Base-by-base conservation (phyloP, 2,113 vertebrate genomes). In the Rafetus swinhoei region DNA sequence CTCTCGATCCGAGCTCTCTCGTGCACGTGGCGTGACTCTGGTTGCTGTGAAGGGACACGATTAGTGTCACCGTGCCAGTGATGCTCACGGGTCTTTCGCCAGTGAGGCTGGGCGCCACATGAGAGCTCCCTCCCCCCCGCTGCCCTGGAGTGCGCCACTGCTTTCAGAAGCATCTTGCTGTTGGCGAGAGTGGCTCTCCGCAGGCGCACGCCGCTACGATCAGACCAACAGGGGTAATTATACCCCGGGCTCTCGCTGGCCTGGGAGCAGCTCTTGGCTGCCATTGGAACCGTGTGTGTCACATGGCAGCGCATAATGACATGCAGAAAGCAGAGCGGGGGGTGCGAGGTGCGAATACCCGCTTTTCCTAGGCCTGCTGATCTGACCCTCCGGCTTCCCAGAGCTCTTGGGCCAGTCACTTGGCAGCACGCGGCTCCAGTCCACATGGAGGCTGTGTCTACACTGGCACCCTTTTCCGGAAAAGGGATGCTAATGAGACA, bases 121-220 rank as follows among this genome's bases (percentile, higher is more conserved):
- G 69, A 0, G 7, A 87, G 81, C 45, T 0, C 7, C 84, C 69
- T 77, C 4, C 12, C 84, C 55, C 84, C 76, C 39, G 39, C 39
- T 39, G 95, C 86, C 92, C 90, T 39, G 59, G 53, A 50, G 91
- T 92, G 82, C 88, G 84, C 91, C 19, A 52, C 62, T 0, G 15
- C 86, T 96, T 94, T 84, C 39, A 0, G 77, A 22, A 84, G 91
- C 79, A 32, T 91, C 85, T 94, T 85, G 59, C 24, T 97, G 93
- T 94, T 97, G 97, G 97, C 96, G 96, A 93, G 95, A 82, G 69
- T 83, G 12, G 90, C 45, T 95, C 93, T 84, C 92, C 93, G 96
- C 92, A 94, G 91, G 65, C 90, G 90, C 76, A 65, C 91, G 90
- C 87, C 93, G 91, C 95, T 94, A 90, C 84, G 89, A 95, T 94